Percentiles rank a stretch among this genome's conserved stretches.
Evolutionary conservation across 2,888 invertebrate species (phyloP).

Genomic region (Yponomeuta plumbellus): DNA sequence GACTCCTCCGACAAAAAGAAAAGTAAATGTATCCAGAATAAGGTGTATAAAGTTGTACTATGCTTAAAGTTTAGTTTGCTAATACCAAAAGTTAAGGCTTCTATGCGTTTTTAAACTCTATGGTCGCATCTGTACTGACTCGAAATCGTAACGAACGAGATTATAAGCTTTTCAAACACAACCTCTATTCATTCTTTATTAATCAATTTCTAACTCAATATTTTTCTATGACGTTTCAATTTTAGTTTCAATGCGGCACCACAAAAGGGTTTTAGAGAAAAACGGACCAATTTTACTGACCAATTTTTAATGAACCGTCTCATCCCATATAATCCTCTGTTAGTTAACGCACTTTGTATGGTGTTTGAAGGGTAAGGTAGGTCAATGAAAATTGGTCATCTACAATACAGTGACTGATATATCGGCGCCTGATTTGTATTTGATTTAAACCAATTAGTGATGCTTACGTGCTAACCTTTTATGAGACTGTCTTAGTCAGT

Average conservation of each 20-base stretch:
- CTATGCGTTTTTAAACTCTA: not conserved
- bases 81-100: no score
- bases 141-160: slow-evolving; percentile 16
- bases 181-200: slow-evolving; percentile 45
- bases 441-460: slow-evolving; percentile 72
- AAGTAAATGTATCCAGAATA: no score
- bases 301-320: slow-evolving; percentile 4
- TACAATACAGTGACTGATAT: slow-evolving; percentile 1
- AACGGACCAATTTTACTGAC: slow-evolving; percentile 6
- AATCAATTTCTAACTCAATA: slow-evolving; percentile 44
- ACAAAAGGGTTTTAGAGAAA: slow-evolving; percentile 2
- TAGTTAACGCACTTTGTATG: not conserved
- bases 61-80: no score
- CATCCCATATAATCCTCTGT: not conserved
- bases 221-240: slow-evolving; percentile 64
- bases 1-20: no score
- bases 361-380: not conserved
- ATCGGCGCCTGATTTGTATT: slow-evolving; percentile 44
- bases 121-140: slow-evolving; percentile 3
- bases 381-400: not conserved
- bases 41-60: no score
- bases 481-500: slow-evolving; percentile 4
- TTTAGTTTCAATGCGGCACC: slow-evolving; percentile 42
- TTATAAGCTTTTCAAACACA: slow-evolving; percentile 47
- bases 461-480: slow-evolving; percentile 64